Base-by-base conservation (phyloP, 1,140 invertebrate species). In the Cyclina sinensis region DNA sequence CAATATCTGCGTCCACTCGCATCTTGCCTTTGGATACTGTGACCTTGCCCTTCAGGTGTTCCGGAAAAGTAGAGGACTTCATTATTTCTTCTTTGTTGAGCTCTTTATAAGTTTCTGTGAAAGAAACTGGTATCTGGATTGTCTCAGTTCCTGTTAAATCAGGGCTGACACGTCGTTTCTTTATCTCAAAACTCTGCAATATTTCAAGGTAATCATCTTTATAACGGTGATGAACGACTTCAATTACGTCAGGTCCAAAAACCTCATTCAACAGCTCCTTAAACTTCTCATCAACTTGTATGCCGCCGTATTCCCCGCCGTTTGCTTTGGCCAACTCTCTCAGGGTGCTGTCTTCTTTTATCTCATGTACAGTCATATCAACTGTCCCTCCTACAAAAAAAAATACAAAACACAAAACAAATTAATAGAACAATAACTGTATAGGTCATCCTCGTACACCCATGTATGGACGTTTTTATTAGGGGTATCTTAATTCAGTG, bases 331-430 rank as follows among this genome's bases (percentile, higher is more conserved):
- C 54, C 32, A 87, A 12, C 21, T 87, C 74, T 65, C 51, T 76
- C 27, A 86, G 46, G 0, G 70, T 39, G 24, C 51, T 54, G 79
- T 87, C 59, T 30, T n/a, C 30, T 5, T 54, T 43, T 18, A 87
- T 76, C 57, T 87, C 76, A 37, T 87, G 59, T 11, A 81, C 57
- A 32, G 76, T 87, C 18, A 87, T 87, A 65, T 87, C 86, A 39
- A 81, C 78, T 24, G 86, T 87, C n/a, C 74, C 86, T 51, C 78
- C 86, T 87, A 37, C 14, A 62, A 43, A 27, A 46, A 7, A 14
- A 43, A n/a, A n/a, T n/a, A n/a, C n/a, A n/a, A n/a, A n/a, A n/a
- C n/a, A n/a, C n/a, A n/a, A n/a, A n/a, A n/a, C n/a, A n/a, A n/a
- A n/a, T n/a, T n/a, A n/a, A n/a, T n/a, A n/a, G n/a, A n/a, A n/a